A percentile compares a stretch with the other conserved stretches of the same genome.
These are phyloP conservation scores for Cryptotis parvus DNA, from an alignment of 2,113 vertebrate species.

Conservation along the genomic window DNA sequence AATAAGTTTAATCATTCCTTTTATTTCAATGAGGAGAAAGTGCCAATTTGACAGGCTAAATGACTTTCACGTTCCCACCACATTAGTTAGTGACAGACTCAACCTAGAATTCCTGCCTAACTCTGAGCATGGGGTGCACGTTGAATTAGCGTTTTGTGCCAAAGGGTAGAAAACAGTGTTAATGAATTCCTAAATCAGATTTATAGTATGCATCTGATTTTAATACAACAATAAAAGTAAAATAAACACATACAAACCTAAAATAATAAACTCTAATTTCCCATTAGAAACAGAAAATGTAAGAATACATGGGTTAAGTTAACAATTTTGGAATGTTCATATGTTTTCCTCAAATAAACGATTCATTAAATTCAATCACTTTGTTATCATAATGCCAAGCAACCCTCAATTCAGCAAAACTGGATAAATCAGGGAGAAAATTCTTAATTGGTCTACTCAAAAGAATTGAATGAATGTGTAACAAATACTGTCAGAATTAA, in stretches of 20 bases:
- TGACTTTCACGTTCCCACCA: neutral
- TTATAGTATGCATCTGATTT: conserved; percentile 48
- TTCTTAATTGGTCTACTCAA: conserved; percentile 33
- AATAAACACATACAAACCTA: conserved; percentile 22
- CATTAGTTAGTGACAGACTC: neutral
- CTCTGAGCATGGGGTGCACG: neutral
- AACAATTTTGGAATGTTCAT: neutral
- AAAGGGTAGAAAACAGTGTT: neutral
- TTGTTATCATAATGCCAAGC: neutral
- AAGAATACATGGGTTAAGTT: neutral
- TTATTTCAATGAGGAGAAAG: conserved; percentile 31
- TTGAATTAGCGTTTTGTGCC: conserved; percentile 35
- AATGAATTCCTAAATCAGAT: neutral
- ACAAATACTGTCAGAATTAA: neutral
- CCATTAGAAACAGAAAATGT: conserved; percentile 10
- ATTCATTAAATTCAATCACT: conserved; percentile 7
- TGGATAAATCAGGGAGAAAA: conserved; percentile 31
- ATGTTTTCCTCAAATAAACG: conserved; percentile 46
- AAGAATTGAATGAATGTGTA: neutral
- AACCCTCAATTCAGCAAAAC: conserved; percentile 18
- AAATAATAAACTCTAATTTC: conserved; percentile 38
- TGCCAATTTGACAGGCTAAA: neutral
- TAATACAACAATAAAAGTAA: conserved; percentile 10
- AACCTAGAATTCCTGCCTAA: neutral
- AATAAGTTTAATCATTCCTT: neutral